Evolutionary conservation across 2,888 invertebrate genomes (phyloP).

Genomic region (Brachypalpus laphriformis): DNA sequence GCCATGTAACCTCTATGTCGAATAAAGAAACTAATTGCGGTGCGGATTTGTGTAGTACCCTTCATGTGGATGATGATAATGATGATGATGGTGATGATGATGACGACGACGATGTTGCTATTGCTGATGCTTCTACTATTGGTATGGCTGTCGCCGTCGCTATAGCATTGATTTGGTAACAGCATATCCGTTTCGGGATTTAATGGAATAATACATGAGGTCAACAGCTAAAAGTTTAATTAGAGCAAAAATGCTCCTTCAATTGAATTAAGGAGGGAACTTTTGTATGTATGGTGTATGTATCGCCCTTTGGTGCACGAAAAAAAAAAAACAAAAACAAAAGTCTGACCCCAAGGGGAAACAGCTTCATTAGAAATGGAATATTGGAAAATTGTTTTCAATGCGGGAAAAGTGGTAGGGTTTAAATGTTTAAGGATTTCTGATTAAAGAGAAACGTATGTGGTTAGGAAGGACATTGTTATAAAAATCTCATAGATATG

Average conservation of each 20-base stretch:
- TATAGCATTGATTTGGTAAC: constrained; percentile 42
- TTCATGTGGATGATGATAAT: background rate
- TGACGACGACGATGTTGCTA: background rate
- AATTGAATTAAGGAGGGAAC: background rate
- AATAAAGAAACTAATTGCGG: constrained; percentile 59
- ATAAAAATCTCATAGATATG: background rate
- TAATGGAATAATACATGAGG: constrained; percentile 44
- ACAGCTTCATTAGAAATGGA: constrained; percentile 1
- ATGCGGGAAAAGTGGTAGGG: background rate
- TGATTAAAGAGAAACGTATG: background rate
- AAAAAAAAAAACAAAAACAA: no score
- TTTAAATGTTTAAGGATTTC: background rate
- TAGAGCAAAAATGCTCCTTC: constrained; percentile 9
- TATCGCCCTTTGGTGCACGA: background rate
- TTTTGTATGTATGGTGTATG: background rate
- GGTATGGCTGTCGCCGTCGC: background rate
- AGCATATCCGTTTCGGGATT: constrained; percentile 40
- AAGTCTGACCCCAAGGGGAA: background rate
- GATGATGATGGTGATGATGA: constrained; percentile 2
- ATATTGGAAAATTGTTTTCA: background rate
- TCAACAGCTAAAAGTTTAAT: constrained; percentile 46
- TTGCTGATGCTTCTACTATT: background rate
- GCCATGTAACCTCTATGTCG: constrained; percentile 24
- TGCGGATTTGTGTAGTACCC: constrained; percentile 36
- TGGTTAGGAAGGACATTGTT: no score